A percentile compares a stretch with the other conserved stretches of the same genome.
phyloP scores from a whole-genome alignment of 2,888 invertebrate species.

The Agonopterix subpropinquella region DNA sequence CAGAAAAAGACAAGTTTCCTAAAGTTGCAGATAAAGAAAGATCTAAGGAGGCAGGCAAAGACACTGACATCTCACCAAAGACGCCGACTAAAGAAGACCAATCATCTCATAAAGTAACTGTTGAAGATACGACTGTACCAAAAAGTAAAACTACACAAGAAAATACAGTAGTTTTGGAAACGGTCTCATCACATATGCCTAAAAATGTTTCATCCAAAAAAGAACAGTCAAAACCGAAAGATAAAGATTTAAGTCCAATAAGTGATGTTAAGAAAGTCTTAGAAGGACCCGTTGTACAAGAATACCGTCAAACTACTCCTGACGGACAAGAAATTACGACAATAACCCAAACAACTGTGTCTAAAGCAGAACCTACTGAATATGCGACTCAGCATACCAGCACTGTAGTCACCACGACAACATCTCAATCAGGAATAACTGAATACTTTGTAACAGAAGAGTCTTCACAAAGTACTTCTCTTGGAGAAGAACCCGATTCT shows the following conservation, averaged over 20 bases:
- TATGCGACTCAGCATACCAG: constrained; percentile 43
- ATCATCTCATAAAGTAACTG: not conserved
- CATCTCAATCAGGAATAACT: constrained; percentile 2
- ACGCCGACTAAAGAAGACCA: not conserved
- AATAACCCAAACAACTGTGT: constrained; percentile 32
- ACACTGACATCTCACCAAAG: not conserved
- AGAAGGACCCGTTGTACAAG: constrained; percentile 27
- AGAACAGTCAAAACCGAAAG: constrained; percentile 1
- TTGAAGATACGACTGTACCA: not conserved
- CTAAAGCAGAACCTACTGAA: constrained; percentile 40
- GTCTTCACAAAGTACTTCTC: not conserved
- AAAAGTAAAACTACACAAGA: constrained; percentile 1
- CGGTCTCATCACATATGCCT: constrained; percentile 9
- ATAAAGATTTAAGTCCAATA: not conserved
- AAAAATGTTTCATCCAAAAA: constrained; percentile 1
- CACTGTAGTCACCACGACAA: constrained; percentile 35
- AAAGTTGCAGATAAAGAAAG: not conserved
- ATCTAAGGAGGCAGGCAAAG: not conserved
- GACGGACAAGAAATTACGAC: constrained; percentile 37
- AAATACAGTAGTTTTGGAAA: constrained; percentile 15
- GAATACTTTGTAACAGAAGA: constrained; percentile 5
- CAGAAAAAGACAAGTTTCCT: not conserved
- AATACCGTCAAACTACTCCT: constrained; percentile 27
- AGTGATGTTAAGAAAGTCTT: not conserved
- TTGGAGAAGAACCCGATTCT: not conserved